These are phyloP conservation scores for Cotesia congregata DNA, from an alignment of 2,888 invertebrate genomes.

Conservation along the genomic window DNA sequence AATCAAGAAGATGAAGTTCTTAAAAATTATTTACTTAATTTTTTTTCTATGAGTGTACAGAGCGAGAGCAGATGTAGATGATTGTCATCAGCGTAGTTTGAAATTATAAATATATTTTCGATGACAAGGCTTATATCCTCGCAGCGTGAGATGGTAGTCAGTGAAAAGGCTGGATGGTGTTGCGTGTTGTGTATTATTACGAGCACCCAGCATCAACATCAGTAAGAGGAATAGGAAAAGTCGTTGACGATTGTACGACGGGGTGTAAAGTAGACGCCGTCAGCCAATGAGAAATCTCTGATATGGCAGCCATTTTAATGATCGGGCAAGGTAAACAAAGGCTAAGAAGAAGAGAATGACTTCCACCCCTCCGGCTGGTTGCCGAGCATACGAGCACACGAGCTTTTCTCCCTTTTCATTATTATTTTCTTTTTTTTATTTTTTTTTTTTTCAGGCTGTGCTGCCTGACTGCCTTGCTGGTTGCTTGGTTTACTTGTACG, in stretches of 20 bases:
- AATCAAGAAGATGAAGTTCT: no score
- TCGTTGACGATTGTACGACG: slow-evolving; percentile 12
- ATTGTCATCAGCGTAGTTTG: neutral
- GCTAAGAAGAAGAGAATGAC: slow-evolving; percentile 64
- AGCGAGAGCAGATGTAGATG: neutral
- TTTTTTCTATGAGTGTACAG: neutral
- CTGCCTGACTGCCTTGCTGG: slow-evolving; percentile 38
- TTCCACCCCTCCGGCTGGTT: slow-evolving; percentile 57
- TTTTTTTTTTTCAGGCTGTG: slow-evolving; percentile 22
- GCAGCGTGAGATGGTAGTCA: neutral
- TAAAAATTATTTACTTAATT: neutral
- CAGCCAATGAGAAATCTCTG: slow-evolving; percentile 66
- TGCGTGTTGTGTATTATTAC: slow-evolving; percentile 43
- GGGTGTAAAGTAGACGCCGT: slow-evolving; percentile 38
- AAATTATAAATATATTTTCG: neutral
- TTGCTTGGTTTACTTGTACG: slow-evolving; percentile 35
- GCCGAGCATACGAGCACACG: slow-evolving; percentile 25
- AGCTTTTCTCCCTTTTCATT: slow-evolving; percentile 32
- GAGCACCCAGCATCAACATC: slow-evolving; percentile 30
- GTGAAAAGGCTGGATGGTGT: slow-evolving; percentile 27
- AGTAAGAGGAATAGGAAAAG: slow-evolving; percentile 14
- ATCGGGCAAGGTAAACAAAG: slow-evolving; percentile 69
- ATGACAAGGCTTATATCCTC: neutral
- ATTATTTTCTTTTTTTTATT: slow-evolving; percentile 21
- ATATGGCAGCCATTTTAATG: slow-evolving; percentile 70